A percentile compares a stretch with the other conserved stretches of the same genome.
Conservation (phyloP, 2,888 invertebrate genomes). For the Epinotia bilunana region DNA sequence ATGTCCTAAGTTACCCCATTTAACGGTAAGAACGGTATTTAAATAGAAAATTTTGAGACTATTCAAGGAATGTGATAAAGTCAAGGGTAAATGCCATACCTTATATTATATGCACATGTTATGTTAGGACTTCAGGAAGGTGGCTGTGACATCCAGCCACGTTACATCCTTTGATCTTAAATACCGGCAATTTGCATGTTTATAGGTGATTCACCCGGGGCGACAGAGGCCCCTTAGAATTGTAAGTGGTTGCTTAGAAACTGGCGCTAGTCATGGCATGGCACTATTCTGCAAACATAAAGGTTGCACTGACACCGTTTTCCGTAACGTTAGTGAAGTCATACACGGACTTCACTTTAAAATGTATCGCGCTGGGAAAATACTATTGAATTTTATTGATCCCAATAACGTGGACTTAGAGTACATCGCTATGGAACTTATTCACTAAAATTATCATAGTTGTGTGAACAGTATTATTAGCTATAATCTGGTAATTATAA, state of each 20-base stretch:
- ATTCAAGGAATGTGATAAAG: not conserved
- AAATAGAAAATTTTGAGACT: not conserved
- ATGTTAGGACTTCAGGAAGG: not conserved
- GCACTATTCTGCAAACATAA: not conserved
- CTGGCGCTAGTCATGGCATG: constrained; percentile 14
- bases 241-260: constrained; percentile 22
- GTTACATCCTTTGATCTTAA: constrained; percentile 40
- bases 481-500: not conserved
- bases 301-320: not conserved
- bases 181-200: constrained; percentile 40
- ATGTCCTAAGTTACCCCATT: not conserved
- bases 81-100: not conserved
- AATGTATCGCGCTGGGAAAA: not conserved
- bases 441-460: not conserved
- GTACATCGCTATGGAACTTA: not conserved
- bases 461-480: not conserved
- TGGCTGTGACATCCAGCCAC: not conserved
- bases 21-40: not conserved
- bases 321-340: not conserved
- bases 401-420: not conserved
- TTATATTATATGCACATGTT: not conserved
- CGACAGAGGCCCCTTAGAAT: constrained; percentile 10
- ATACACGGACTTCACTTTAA: not conserved
- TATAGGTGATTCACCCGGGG: constrained; percentile 36
- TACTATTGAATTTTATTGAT: not conserved